phyloP scores from a whole-genome alignment of 2,888 invertebrate species.

The Odontocolon sp. region DNA sequence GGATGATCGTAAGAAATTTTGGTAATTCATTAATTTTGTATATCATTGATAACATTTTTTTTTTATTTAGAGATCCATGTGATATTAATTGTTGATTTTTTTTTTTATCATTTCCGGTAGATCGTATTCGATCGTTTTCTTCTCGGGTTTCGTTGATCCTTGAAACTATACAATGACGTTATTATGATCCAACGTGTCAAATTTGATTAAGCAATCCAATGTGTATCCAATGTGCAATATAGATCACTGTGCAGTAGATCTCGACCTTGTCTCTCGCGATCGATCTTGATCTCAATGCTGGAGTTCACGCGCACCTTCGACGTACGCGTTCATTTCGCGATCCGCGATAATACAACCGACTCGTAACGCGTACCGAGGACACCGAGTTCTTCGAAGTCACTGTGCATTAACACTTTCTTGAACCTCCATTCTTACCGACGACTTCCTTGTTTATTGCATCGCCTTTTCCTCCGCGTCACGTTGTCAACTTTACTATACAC shows the following conservation, averaged over 20 bases:
- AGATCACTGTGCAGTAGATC: conserved; percentile 13
- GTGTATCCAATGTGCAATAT: background rate
- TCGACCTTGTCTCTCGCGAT: conserved; percentile 42
- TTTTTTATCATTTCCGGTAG: too few relatives aligned
- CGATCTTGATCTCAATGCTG: conserved; percentile 55
- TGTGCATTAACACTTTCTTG: conserved; percentile 10
- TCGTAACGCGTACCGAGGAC: conserved; percentile 40
- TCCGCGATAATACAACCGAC: conserved; percentile 24
- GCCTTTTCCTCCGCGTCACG: background rate
- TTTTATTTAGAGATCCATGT: too few relatives aligned
- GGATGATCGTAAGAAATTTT: too few relatives aligned
- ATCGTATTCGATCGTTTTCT: too few relatives aligned
- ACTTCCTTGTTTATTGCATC: conserved; percentile 4
- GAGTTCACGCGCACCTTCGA: conserved; percentile 38
- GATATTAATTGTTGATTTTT: too few relatives aligned
- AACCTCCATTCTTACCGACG: background rate
- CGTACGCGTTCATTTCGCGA: conserved; percentile 18
- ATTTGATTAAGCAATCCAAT: background rate
- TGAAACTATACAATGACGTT: background rate
- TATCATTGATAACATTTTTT: too few relatives aligned
- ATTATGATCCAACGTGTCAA: background rate
- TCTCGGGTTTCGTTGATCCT: background rate
- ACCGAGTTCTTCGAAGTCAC: conserved; percentile 43
- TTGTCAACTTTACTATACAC: too few relatives aligned
- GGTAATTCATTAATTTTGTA: too few relatives aligned